These are phyloP conservation scores for Gasterosteus nipponicus DNA, from an alignment of 2,113 vertebrate genomes.

Conservation along the genomic window DNA sequence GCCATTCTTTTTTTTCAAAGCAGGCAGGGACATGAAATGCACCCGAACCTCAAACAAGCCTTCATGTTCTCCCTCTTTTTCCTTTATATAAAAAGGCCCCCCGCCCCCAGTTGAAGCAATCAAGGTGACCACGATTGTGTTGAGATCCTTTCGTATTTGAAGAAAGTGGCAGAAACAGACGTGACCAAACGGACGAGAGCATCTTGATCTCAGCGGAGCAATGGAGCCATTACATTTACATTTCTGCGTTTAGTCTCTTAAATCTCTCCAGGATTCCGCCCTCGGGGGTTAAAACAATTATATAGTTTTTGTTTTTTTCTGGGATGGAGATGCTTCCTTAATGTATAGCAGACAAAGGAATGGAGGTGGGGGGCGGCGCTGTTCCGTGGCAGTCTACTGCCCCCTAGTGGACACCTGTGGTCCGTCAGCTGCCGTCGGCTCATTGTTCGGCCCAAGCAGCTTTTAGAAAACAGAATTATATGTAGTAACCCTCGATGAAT, in stretches of 20 bases:
- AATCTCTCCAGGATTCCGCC: conserved; percentile 58
- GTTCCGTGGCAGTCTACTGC: conserved; percentile 72
- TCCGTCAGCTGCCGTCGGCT: conserved; percentile 14
- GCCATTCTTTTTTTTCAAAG: conserved; percentile 37
- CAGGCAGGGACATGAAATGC: conserved; percentile 20
- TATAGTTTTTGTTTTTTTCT: conserved; percentile 50
- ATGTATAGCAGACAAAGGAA: conserved; percentile 81
- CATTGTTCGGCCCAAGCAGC: conserved; percentile 62
- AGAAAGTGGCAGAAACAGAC: background rate
- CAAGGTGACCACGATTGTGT: conserved; percentile 3
- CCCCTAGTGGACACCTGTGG: conserved; percentile 68
- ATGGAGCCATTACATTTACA: conserved; percentile 58
- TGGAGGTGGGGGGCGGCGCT: conserved; percentile 16
- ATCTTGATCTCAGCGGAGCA: conserved; percentile 53
- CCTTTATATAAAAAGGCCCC: conserved; percentile 3
- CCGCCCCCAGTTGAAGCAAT: background rate
- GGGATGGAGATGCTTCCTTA: conserved; percentile 57
- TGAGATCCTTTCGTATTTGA: conserved; percentile 9
- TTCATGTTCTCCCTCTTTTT: conserved; percentile 32
- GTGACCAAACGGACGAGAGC: background rate
- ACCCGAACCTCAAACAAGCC: conserved; percentile 40
- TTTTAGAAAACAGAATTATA: conserved; percentile 20
- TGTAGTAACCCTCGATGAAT: too few relatives aligned
- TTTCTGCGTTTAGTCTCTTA: conserved; percentile 54
- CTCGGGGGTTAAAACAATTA: conserved; percentile 61